Evolutionary conservation across 1,140 invertebrate genomes (phyloP), one percentile per base, ranked within the genome.

Genomic region (Drosophila kepulauana): DNA sequence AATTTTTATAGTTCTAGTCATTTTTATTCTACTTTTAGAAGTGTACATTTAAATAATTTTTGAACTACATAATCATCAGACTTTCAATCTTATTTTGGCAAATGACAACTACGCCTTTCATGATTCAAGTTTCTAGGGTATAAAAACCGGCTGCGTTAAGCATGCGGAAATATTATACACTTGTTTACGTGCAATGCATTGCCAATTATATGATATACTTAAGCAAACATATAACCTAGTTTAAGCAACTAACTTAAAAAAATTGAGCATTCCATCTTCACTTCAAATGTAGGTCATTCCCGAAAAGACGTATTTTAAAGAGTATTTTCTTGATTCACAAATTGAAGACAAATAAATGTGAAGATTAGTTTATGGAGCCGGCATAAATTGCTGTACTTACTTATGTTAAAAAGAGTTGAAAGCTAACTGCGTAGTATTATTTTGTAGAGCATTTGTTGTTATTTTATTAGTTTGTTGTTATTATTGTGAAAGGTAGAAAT

Each of bases 131-230:
- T 13, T 52, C 43, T 33, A 52, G 62, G 49, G 64, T 61, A 59
- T 49, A 16, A 57, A 35, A 74, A 74, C 65, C 57, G 33, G 65
- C 57, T 62, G 51, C 33, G 51, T 62, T 62, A 57, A 58, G 65
- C 61, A 74, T 74, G 71, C 65, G 71, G 67, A 75, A 70, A 63
- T 63, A 41, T 45, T 63, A 49, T 48, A 43, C 20, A 68, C 8
- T 69, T 58, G 43, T 57, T 63, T 70, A 70, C 67, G 43, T 41
- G 15, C 2, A 62, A 4, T 61, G 48, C 54, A 67, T 2, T 20
- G 65, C 20, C 64, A 73, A 68, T 73, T 68, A 30, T n/a, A 25
- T 1, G 35, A n/a, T 48, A 48, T 58, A 28, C 20, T 70, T 68
- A 58, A 41, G 11, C 5, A 35, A 2, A 61, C 5, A 15, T 35